Evolutionary conservation across 1,140 invertebrate genomes (phyloP).

Genomic region (Aradophagus sp.): DNA sequence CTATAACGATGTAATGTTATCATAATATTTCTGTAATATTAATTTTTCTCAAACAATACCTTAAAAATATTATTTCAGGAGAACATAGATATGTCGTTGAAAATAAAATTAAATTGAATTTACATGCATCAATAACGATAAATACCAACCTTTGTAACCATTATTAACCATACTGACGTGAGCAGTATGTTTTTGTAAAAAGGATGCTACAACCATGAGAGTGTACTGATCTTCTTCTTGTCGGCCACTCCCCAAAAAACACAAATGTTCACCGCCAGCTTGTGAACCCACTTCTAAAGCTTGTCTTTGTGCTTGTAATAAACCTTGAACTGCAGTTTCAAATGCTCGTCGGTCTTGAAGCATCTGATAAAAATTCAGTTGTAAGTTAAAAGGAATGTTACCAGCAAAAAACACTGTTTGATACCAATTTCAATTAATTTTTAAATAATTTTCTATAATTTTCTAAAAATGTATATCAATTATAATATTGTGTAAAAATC

Average conservation of each 20-base stretch:
- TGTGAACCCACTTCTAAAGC: slow-evolving; percentile 90
- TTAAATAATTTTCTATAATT: too few species aligned
- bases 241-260: slow-evolving; percentile 96
- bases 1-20: too few species aligned
- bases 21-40: too few species aligned
- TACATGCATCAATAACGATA: too few species aligned
- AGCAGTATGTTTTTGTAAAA: slow-evolving; percentile 94
- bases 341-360: slow-evolving; percentile 96
- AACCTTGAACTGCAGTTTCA: slow-evolving; percentile 93
- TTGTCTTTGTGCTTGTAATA: slow-evolving; percentile 92
- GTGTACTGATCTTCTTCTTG: slow-evolving; percentile 97
- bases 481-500: too few species aligned
- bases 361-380: slow-evolving; percentile 78
- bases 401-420: too few species aligned
- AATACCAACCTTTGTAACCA: slow-evolving; percentile 90
- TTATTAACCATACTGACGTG: slow-evolving; percentile 95
- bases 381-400: slow-evolving; percentile 7
- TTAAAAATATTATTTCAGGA: too few species aligned
- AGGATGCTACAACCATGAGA: slow-evolving; percentile 98
- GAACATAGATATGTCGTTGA: too few species aligned
- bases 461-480: too few species aligned
- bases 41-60: too few species aligned
- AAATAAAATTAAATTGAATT: too few species aligned
- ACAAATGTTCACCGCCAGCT: slow-evolving; percentile 96
- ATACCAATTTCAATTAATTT: too few species aligned